Evolutionary conservation across 2,797 vertebrate species (phyloP).

Genomic region (Mus caroli): DNA sequence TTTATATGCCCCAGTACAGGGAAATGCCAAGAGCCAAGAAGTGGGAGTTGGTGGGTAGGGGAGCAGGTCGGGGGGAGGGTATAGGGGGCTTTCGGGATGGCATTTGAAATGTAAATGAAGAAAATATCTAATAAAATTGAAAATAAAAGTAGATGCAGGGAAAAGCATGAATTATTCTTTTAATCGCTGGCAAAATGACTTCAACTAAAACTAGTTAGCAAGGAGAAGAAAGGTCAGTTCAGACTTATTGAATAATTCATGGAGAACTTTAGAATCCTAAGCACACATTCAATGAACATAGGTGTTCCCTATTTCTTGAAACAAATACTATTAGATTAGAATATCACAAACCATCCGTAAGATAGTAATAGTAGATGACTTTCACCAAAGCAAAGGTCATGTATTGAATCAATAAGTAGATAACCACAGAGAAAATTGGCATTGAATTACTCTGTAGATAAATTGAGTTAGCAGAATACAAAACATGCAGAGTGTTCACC

Average conservation of each 20-base stretch:
- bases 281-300: not conserved
- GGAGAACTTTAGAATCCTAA: not conserved
- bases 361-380: too few relatives aligned
- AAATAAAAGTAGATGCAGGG: not conserved
- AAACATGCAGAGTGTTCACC: not conserved
- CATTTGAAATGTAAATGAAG: too few relatives aligned
- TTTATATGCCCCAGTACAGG: too few relatives aligned
- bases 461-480: not conserved
- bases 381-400: not conserved
- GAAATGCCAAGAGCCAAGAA: too few relatives aligned
- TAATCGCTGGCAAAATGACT: not conserved
- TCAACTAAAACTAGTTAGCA: not conserved
- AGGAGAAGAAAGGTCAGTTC: not conserved
- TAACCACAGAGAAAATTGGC: not conserved
- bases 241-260: not conserved
- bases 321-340: not conserved
- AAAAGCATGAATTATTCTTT: not conserved
- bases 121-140: too few relatives aligned
- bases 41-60: too few relatives aligned
- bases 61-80: too few relatives aligned
- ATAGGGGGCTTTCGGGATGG: too few relatives aligned
- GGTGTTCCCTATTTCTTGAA: not conserved
- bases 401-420: not conserved
- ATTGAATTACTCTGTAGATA: not conserved
- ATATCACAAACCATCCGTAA: not conserved